Conservation (phyloP, 2,797 vertebrate species). For the Avahi laniger region DNA sequence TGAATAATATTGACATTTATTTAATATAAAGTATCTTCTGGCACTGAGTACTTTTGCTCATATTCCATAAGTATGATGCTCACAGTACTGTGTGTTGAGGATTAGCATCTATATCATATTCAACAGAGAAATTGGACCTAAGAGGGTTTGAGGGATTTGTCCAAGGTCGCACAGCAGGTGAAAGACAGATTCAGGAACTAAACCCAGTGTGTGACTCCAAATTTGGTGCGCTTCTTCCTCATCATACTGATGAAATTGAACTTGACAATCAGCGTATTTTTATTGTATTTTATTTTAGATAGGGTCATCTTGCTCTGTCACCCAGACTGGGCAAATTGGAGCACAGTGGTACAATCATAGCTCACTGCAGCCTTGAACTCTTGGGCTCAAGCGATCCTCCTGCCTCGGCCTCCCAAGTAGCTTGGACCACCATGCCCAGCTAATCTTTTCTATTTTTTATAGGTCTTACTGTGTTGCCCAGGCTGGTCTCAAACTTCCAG, state of each 20-base stretch:
- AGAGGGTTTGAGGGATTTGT: background rate
- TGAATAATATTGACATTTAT: background rate
- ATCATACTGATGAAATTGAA: background rate
- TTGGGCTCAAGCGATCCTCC: too few relatives aligned
- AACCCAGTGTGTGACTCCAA: background rate
- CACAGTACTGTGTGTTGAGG: background rate
- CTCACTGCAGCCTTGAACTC: too few relatives aligned
- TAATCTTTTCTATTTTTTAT: too few relatives aligned
- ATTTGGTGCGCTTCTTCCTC: background rate
- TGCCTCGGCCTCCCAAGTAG: too few relatives aligned
- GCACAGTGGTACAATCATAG: too few relatives aligned
- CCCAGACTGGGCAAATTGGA: too few relatives aligned
- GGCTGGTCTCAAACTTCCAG: too few relatives aligned
- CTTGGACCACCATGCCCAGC: too few relatives aligned
- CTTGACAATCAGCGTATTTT: background rate
- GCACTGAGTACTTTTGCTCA: background rate
- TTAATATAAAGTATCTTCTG: background rate
- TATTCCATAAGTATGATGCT: background rate
- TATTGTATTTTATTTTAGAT: too few relatives aligned
- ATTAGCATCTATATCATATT: rapidly evolving
- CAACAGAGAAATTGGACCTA: background rate
- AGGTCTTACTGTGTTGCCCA: too few relatives aligned
- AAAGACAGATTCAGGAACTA: background rate
- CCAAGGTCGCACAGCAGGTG: background rate
- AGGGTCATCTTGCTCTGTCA: too few relatives aligned